A percentile compares a stretch with the other conserved stretches of the same genome.
These are phyloP conservation scores for Hydropsyche tenuis DNA, from an alignment of 1,140 invertebrate species.

Conservation along the genomic window DNA sequence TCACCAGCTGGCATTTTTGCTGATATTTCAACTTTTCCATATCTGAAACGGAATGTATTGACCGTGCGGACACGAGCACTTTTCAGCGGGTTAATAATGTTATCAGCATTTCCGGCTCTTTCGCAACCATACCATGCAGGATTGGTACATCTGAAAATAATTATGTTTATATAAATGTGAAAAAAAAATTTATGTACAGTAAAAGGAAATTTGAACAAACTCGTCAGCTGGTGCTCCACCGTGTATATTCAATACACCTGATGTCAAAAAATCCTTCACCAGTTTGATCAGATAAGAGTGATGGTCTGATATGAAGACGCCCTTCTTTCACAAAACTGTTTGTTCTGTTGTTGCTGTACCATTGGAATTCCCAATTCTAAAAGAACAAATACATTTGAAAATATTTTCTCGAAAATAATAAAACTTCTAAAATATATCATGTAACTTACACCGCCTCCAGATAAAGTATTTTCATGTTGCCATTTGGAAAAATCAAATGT, in stretches of 20 bases:
- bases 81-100: slow-evolving; percentile 67
- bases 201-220: slow-evolving; percentile 50
- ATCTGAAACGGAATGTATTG: slow-evolving; percentile 70
- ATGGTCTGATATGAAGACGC: slow-evolving; percentile 66
- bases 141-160: slow-evolving; percentile 65
- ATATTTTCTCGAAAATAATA: neutral
- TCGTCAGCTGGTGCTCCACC: slow-evolving; percentile 66
- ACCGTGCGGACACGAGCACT: slow-evolving; percentile 71
- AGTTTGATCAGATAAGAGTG: slow-evolving; percentile 65
- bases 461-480: slow-evolving; percentile 72
- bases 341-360: slow-evolving; percentile 70
- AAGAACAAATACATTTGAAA: slow-evolving; percentile 9
- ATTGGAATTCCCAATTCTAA: slow-evolving; percentile 77
- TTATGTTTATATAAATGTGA: neutral
- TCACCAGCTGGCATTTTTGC: slow-evolving; percentile 76
- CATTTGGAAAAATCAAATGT: slow-evolving; percentile 66
- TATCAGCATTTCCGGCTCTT: slow-evolving; percentile 56
- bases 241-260: slow-evolving; percentile 65
- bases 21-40: slow-evolving; percentile 70
- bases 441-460: slow-evolving; percentile 69
- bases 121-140: slow-evolving; percentile 61
- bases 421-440: neutral
- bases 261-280: slow-evolving; percentile 65
- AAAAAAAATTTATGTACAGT: neutral
- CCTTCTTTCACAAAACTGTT: slow-evolving; percentile 69